A percentile compares a stretch with the other conserved stretches of the same genome.
phyloP scores from a whole-genome alignment of 2,113 vertebrate species.

The Circaetus cinerascens region DNA sequence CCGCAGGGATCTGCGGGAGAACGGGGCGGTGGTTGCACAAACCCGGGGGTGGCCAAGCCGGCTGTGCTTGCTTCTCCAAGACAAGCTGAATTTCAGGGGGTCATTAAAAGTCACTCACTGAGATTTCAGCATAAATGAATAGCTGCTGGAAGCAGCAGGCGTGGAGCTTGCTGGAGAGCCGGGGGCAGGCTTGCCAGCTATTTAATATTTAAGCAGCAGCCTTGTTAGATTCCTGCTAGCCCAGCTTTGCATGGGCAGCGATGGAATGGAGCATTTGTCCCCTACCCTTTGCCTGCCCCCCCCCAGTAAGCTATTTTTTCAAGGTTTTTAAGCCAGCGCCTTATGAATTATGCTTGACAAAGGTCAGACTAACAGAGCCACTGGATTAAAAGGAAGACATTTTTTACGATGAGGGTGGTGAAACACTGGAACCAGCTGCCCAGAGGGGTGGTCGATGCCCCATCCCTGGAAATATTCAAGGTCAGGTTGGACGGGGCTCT shows the following conservation, averaged over 20 bases:
- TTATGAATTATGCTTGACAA: not conserved
- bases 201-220: not conserved
- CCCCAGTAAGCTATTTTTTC: not conserved
- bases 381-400: not conserved
- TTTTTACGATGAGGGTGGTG: accelerated
- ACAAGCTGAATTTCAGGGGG: not conserved
- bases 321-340: not conserved
- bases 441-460: not conserved
- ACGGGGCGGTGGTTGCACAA: not conserved
- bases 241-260: not conserved
- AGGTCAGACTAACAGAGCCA: not conserved
- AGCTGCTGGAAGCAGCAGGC: not conserved
- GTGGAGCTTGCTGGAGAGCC: not conserved
- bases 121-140: not conserved
- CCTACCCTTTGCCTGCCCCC: no score
- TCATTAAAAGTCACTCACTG: not conserved
- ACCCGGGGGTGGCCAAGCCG: not conserved
- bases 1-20: not conserved
- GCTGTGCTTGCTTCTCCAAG: not conserved
- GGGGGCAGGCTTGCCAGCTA: not conserved
- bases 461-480: not conserved
- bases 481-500: not conserved
- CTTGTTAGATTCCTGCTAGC: not conserved
- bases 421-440: not conserved
- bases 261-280: not conserved